Conservation (phyloP, 2,113 vertebrate genomes). For the Erythrocercus mccallii region DNA sequence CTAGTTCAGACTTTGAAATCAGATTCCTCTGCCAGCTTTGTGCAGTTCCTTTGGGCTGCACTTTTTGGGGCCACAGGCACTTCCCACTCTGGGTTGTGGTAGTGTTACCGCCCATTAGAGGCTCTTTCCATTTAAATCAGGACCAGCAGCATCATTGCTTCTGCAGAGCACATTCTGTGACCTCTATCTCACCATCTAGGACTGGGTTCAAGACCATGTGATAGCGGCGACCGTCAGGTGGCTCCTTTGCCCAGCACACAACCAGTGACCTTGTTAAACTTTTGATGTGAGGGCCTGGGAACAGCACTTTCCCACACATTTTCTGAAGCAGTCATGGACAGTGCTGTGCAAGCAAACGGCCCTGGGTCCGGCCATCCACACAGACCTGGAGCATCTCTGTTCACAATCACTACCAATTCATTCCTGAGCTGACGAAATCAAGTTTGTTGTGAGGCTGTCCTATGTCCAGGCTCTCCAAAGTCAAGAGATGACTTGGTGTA, state of each 20-base stretch:
- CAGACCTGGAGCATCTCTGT: background rate
- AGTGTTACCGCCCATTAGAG: background rate
- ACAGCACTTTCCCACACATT: background rate
- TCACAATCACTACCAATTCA: background rate
- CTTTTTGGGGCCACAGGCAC: fast-evolving
- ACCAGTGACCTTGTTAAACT: background rate
- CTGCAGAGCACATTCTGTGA: background rate
- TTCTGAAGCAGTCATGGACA: background rate
- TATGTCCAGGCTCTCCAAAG: fast-evolving
- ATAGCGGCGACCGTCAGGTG: fast-evolving
- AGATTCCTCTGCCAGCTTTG: background rate
- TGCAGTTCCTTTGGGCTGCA: background rate
- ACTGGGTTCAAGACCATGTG: background rate
- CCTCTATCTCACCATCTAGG: background rate
- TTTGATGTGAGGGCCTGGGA: background rate
- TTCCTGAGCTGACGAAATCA: background rate
- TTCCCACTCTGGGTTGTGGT: background rate
- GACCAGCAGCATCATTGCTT: background rate
- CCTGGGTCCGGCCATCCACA: background rate
- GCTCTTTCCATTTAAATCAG: background rate
- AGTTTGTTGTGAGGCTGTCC: background rate
- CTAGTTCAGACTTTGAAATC: background rate
- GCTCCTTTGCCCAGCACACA: background rate
- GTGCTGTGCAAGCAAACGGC: background rate
- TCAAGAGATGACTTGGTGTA: background rate